phyloP scores from a whole-genome alignment of 1,140 invertebrate species.

The Bombus pyrosoma region DNA sequence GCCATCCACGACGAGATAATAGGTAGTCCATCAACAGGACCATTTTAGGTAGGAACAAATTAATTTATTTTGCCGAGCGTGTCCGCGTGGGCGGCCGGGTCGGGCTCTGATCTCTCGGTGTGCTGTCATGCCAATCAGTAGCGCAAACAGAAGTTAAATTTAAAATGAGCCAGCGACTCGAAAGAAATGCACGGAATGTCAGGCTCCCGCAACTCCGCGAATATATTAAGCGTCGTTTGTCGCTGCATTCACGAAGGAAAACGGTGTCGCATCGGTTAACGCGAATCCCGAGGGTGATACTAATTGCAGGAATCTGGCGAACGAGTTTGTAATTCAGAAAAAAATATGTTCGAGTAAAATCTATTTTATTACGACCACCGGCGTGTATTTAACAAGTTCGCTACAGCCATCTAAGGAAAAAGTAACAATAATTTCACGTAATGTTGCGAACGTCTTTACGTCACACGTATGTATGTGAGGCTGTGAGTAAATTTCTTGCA shows the following conservation, averaged over 20 bases:
- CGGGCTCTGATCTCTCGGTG: conserved; percentile 5
- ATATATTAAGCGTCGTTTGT: conserved; percentile 41
- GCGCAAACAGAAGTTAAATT: conserved; percentile 63
- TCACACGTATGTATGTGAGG: too few relatives aligned
- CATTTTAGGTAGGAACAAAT: conserved; percentile 63
- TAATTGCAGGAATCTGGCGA: not conserved
- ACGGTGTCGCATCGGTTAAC: conserved; percentile 10
- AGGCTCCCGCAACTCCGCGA: conserved; percentile 5
- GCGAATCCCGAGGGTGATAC: not conserved
- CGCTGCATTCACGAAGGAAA: conserved; percentile 25
- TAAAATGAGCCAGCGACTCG: conserved; percentile 53
- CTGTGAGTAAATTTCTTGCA: too few relatives aligned
- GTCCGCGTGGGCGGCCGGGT: conserved; percentile 41
- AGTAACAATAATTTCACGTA: too few relatives aligned
- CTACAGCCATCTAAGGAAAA: too few relatives aligned
- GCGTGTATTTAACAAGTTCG: too few relatives aligned
- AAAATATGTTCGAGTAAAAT: not conserved
- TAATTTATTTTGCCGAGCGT: conserved; percentile 60
- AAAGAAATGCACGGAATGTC: conserved; percentile 46
- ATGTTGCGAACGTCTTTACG: too few relatives aligned
- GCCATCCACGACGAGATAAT: conserved; percentile 12
- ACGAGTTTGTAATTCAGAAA: not conserved
- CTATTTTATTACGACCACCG: not conserved
- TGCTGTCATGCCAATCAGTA: conserved; percentile 60
- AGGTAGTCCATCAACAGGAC: conserved; percentile 47